Evolutionary conservation across 2,888 invertebrate genomes (phyloP).

Genomic region (Frankliniella intonsa): DNA sequence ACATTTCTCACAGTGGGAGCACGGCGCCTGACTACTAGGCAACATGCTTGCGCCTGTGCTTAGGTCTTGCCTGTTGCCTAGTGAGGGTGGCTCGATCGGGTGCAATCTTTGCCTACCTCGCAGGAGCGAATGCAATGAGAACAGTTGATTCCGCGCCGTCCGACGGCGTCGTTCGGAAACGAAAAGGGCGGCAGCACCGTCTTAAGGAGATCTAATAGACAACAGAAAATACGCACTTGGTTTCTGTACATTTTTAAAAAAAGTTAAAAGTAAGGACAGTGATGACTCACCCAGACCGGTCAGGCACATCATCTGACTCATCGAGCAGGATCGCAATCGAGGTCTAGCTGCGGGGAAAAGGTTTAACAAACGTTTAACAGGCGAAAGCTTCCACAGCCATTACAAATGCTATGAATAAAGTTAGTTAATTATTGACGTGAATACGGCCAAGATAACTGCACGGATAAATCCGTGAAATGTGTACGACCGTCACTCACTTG

Average conservation of each 20-base stretch:
- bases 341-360: neutral
- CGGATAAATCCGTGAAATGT: neutral
- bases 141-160: neutral
- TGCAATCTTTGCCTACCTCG: neutral
- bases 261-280: neutral
- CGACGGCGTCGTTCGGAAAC: neutral
- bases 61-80: no score
- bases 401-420: no score
- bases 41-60: no score
- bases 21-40: no score
- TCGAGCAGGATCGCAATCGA: neutral
- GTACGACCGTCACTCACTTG: neutral
- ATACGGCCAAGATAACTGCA: neutral
- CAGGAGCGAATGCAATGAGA: neutral
- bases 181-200: neutral
- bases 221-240: neutral
- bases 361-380: neutral
- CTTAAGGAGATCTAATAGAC: slow-evolving; percentile 39
- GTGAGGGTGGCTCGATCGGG: neutral
- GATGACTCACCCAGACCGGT: neutral
- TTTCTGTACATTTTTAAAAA: neutral
- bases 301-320: neutral
- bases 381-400: no score
- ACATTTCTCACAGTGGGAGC: no score
- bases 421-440: neutral